Conservation (phyloP, 1,140 invertebrate genomes). For the Drosophila equinoxialis region DNA sequence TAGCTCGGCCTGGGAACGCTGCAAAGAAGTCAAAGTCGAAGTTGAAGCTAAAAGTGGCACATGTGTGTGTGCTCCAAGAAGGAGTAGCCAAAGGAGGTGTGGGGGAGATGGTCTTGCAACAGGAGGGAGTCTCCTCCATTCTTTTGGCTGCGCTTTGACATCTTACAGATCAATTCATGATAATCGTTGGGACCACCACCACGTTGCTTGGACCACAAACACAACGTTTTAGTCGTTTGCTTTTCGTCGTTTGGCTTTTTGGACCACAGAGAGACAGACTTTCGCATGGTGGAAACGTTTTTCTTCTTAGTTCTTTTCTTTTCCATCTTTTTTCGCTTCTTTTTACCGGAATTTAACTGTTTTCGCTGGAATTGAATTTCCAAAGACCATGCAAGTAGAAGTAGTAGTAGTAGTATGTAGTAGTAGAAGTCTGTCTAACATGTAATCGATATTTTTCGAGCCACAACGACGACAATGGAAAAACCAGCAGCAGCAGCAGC, state of each 20-base stretch:
- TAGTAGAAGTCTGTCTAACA: constrained; percentile 57
- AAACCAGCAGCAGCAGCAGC: constrained; percentile 24
- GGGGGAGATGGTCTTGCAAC: constrained; percentile 27
- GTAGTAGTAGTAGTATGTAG: constrained; percentile 1
- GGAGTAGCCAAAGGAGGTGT: constrained; percentile 27
- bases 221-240: constrained; percentile 37
- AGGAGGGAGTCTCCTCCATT: constrained; percentile 31
- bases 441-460: constrained; percentile 82
- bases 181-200: constrained; percentile 80
- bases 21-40: constrained; percentile 18
- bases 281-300: constrained; percentile 73
- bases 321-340: constrained; percentile 44
- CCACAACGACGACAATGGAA: constrained; percentile 61
- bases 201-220: constrained; percentile 64
- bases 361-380: constrained; percentile 80
- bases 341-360: constrained; percentile 82
- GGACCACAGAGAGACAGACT: constrained; percentile 24
- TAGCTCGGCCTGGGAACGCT: constrained; percentile 40
- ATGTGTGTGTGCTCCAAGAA: constrained; percentile 39
- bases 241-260: constrained; percentile 18
- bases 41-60: constrained; percentile 57
- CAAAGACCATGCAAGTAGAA: constrained; percentile 37
- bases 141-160: constrained; percentile 76
- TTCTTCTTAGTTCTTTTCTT: constrained; percentile 33
- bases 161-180: constrained; percentile 82